Conservation (phyloP, 2,797 vertebrate genomes). For the Typhlichthys eigenmanni region DNA sequence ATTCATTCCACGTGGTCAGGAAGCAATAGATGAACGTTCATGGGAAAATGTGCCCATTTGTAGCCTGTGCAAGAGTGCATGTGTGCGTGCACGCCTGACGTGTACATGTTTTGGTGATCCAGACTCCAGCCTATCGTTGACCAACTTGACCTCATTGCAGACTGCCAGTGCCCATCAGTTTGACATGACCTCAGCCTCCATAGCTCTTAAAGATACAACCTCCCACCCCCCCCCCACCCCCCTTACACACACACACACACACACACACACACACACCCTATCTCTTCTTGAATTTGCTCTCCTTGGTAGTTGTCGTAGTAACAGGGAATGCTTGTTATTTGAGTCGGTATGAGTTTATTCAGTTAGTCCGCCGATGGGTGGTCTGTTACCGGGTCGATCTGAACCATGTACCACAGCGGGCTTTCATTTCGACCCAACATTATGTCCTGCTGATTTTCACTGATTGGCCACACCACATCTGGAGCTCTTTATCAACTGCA, state of each 20-base stretch:
- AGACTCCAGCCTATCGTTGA: constrained; percentile 41
- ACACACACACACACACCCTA: constrained; percentile 15
- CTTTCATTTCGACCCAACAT: too few relatives aligned
- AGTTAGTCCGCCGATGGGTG: constrained; percentile 8
- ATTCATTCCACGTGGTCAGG: constrained; percentile 14
- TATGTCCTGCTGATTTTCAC: too few relatives aligned
- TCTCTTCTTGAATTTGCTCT: constrained; percentile 19
- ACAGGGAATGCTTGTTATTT: constrained; percentile 16
- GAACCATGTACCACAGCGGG: too few relatives aligned
- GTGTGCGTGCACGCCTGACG: constrained; percentile 31
- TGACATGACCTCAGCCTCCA: constrained; percentile 64
- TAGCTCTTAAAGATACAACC: constrained; percentile 43
- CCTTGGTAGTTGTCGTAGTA: constrained; percentile 16
- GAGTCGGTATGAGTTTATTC: constrained; percentile 24
- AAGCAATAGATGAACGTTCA: constrained; percentile 25
- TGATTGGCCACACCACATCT: too few relatives aligned
- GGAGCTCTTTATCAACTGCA: too few relatives aligned
- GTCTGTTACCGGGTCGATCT: too few relatives aligned
- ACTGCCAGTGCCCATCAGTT: constrained; percentile 41
- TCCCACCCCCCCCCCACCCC: too few relatives aligned
- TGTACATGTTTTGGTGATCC: constrained; percentile 20
- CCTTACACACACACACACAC: not conserved
- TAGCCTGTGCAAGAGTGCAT: constrained; percentile 26
- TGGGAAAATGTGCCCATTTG: constrained; percentile 49
- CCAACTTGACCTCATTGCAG: constrained; percentile 67